Conservation (phyloP, 2,888 invertebrate species). For the Thalpophila matura region DNA sequence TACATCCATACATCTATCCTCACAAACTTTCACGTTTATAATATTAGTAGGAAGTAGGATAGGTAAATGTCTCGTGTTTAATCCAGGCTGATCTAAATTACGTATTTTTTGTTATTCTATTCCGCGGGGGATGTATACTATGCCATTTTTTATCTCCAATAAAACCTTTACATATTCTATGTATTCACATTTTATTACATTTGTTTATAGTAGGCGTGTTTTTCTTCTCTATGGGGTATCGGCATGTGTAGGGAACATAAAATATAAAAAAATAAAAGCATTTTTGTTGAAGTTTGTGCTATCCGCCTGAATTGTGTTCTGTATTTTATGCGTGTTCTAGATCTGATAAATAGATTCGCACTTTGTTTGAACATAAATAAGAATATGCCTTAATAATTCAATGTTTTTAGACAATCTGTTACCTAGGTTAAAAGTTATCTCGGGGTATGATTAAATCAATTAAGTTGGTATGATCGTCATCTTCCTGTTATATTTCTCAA, state of each 20-base stretch:
- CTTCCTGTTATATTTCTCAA: no score
- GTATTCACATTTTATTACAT: conserved; percentile 14
- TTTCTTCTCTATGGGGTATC: neutral
- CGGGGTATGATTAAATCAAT: no score
- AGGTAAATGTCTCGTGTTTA: no score
- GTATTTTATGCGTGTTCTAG: neutral
- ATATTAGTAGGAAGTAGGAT: no score
- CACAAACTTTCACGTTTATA: no score
- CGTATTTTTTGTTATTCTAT: neutral
- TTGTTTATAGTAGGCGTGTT: conserved; percentile 14
- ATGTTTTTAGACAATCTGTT: no score
- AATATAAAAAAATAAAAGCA: conserved; percentile 10
- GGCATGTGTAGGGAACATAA: conserved; percentile 10
- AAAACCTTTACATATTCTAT: conserved; percentile 1
- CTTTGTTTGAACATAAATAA: neutral
- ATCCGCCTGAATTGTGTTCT: neutral
- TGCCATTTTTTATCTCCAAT: conserved; percentile 5
- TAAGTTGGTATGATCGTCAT: no score
- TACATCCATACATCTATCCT: no score
- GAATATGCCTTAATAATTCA: no score
- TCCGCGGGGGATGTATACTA: neutral
- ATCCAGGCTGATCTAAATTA: no score
- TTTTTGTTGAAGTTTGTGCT: neutral
- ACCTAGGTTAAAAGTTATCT: no score
- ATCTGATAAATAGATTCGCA: neutral